These are phyloP conservation scores for Sialia sialis DNA, from an alignment of 2,113 vertebrate genomes.

Conservation along the genomic window DNA sequence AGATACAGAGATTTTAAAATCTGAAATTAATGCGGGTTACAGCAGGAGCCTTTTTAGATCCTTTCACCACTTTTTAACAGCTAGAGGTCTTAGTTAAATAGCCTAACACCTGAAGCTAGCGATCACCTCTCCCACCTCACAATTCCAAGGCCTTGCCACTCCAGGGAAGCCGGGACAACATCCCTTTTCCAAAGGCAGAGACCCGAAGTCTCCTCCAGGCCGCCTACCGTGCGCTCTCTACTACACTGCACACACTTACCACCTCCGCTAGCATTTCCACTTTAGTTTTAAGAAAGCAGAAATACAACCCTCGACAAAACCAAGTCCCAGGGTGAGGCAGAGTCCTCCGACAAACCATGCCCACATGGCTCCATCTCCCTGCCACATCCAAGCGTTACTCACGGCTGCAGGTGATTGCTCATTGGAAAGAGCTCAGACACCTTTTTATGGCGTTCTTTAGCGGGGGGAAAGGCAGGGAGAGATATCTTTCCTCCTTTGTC, in stretches of 20 bases:
- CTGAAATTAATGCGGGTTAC: not conserved
- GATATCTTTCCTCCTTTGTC: not conserved
- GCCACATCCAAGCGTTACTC: not conserved
- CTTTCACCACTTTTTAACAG: not conserved
- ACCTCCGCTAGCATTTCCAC: not conserved
- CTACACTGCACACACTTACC: not conserved
- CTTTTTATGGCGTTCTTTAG: not conserved
- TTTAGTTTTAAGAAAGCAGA: not conserved
- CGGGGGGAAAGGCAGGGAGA: fast-evolving
- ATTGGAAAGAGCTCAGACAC: not conserved
- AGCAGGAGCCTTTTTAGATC: not conserved
- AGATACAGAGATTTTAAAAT: fast-evolving
- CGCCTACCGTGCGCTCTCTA: not conserved
- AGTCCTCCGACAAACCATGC: not conserved
- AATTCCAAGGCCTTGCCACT: not conserved
- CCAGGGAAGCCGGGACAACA: not conserved
- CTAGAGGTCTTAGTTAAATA: not conserved
- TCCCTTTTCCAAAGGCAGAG: not conserved
- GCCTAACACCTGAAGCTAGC: not conserved
- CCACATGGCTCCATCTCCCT: not conserved
- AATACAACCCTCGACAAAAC: not conserved
- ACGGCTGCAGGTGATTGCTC: not conserved
- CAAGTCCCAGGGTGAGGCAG: fast-evolving
- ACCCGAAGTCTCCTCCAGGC: not conserved
- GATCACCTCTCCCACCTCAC: not conserved